These are phyloP conservation scores for Anhinga anhinga DNA, from an alignment of 2,113 vertebrate species.

Conservation along the genomic window DNA sequence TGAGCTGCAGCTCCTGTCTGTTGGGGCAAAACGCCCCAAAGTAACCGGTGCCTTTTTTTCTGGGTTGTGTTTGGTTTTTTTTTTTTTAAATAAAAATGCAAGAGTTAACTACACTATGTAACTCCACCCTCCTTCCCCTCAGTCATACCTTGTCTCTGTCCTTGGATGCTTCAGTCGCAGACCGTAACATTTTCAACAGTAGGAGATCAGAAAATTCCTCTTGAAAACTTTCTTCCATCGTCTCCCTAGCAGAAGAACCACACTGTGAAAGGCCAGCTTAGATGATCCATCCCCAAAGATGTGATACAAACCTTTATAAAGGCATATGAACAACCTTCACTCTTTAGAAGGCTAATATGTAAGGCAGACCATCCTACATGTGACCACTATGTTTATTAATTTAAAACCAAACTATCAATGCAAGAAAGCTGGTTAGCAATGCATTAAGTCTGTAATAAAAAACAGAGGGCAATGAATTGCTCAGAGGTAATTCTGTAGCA, in stretches of 20 bases:
- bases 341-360: conserved; percentile 43
- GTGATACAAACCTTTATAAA: background rate
- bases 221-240: conserved; percentile 86
- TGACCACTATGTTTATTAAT: conserved; percentile 65
- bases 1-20: background rate
- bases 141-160: conserved; percentile 90
- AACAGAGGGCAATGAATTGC: conserved; percentile 50
- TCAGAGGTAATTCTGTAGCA: background rate
- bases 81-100: background rate
- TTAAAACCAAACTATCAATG: conserved; percentile 64
- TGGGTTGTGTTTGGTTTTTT: too few species aligned
- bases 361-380: conserved; percentile 55
- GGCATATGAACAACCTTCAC: conserved; percentile 14
- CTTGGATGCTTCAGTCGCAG: conserved; percentile 84
- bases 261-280: background rate
- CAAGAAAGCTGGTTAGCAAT: conserved; percentile 49
- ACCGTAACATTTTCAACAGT: conserved; percentile 88
- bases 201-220: conserved; percentile 92
- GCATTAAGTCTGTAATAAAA: conserved; percentile 48
- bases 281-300: background rate
- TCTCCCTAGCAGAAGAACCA: conserved; percentile 75
- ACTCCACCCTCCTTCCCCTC: background rate
- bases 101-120: background rate
- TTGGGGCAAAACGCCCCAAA: background rate
- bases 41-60: background rate